phyloP scores from a whole-genome alignment of 2,888 invertebrate genomes.

The Proisotoma minuta region DNA sequence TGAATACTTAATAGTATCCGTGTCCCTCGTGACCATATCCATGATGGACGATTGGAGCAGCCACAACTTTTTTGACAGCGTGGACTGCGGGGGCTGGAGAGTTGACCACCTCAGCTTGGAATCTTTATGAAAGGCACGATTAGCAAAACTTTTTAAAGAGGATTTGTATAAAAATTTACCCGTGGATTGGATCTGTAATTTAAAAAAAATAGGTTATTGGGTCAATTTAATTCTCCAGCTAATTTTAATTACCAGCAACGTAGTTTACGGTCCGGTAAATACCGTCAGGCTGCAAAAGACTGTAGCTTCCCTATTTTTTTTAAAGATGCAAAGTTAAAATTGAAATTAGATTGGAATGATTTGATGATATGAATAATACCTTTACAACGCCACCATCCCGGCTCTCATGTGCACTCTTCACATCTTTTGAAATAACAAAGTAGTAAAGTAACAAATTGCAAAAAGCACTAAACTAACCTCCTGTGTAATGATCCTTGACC shows the following conservation, averaged over 20 bases:
- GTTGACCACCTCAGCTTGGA: slow-evolving; percentile 18
- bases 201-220: too few relatives aligned
- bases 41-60: slow-evolving; percentile 12
- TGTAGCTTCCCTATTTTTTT: slow-evolving; percentile 14
- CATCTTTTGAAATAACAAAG: neutral
- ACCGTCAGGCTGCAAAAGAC: slow-evolving; percentile 23
- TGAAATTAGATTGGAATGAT: too few relatives aligned
- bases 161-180: neutral
- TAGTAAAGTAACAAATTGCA: neutral
- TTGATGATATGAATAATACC: too few relatives aligned
- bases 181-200: neutral
- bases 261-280: slow-evolving; percentile 15
- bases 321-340: too few relatives aligned
- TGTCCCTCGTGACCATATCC: slow-evolving; percentile 12
- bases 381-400: slow-evolving; percentile 21
- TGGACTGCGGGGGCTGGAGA: slow-evolving; percentile 21
- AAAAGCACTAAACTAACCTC: slow-evolving; percentile 65
- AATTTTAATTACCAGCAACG: slow-evolving; percentile 20
- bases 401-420: slow-evolving; percentile 11
- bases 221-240: too few relatives aligned
- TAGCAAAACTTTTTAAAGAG: neutral
- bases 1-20: neutral
- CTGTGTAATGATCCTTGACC: slow-evolving; percentile 67
- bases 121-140: neutral
- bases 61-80: slow-evolving; percentile 20